Conservation (phyloP, 30 jellyfish, hydroid and myxozoan genomes). For the Euphysa ruthae region DNA sequence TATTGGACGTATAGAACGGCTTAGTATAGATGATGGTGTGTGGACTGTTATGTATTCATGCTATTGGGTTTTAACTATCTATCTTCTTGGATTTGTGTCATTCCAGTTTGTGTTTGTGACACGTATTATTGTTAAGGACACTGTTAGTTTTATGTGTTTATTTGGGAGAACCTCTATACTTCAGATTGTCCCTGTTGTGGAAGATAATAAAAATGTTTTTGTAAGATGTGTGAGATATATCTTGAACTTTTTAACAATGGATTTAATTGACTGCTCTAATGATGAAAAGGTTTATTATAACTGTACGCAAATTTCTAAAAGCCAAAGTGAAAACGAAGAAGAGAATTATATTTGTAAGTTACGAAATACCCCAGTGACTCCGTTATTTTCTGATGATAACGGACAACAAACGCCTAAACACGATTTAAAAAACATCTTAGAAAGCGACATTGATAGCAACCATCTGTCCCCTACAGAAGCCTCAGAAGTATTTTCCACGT, state of each 20-base stretch:
- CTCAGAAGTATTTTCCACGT: constrained; percentile 38
- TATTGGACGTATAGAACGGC: constrained; percentile 1
- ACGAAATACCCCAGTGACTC: too few species aligned
- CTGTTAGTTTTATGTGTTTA: constrained; percentile 43
- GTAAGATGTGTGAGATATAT: neutral
- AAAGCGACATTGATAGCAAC: neutral
- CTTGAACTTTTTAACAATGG: constrained; percentile 8
- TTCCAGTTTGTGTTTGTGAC: constrained; percentile 49
- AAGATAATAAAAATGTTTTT: neutral
- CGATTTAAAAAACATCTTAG: neutral
- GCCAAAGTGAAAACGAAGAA: neutral
- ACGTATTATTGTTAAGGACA: constrained; percentile 41
- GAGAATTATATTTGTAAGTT: too few species aligned
- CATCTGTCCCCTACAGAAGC: constrained; percentile 48
- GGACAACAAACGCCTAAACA: too few species aligned
- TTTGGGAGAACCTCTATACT: constrained; percentile 55
- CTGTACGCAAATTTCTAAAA: neutral
- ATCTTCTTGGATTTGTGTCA: constrained; percentile 58
- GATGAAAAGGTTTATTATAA: constrained; percentile 14
- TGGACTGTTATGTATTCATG: constrained; percentile 32
- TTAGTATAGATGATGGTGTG: constrained; percentile 8
- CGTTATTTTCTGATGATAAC: too few species aligned
- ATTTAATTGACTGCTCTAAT: neutral
- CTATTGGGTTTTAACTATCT: constrained; percentile 52
- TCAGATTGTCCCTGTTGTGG: neutral